Conservation (phyloP, 1,140 invertebrate genomes). For the Brachionus paranguensis region DNA sequence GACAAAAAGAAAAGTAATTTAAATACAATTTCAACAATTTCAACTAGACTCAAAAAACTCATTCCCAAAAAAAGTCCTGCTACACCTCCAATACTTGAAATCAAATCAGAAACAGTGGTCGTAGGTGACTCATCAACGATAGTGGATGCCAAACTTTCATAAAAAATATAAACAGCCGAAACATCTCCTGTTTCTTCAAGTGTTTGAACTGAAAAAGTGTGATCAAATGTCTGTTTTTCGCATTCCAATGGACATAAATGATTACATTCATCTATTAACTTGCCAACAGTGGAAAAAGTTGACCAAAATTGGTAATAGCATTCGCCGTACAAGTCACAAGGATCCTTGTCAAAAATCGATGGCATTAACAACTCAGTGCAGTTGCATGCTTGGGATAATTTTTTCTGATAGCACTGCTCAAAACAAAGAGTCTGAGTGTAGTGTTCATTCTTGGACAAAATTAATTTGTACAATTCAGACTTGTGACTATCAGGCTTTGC, state of each 20-base stretch:
- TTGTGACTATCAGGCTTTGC: not conserved
- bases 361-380: not conserved
- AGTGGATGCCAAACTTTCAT: not conserved
- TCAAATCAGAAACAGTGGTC: not conserved
- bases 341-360: not conserved
- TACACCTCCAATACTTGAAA: not conserved
- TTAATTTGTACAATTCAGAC: not conserved
- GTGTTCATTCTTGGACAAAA: not conserved
- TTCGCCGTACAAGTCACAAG: not conserved
- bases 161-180: not conserved
- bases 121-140: not conserved
- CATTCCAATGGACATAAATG: not conserved
- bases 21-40: not conserved
- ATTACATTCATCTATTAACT: not conserved
- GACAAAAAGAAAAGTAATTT: not conserved
- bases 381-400: not conserved
- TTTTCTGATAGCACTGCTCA: not conserved
- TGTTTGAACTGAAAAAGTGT: not conserved
- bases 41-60: not conserved
- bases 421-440: conserved; percentile 1
- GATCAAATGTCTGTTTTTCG: not conserved
- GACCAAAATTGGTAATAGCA: not conserved
- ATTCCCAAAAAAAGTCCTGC: not conserved
- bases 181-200: not conserved
- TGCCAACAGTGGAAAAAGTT: not conserved